These are phyloP conservation scores for Drosophila robusta DNA, from an alignment of 2,888 invertebrate species.

Conservation along the genomic window DNA sequence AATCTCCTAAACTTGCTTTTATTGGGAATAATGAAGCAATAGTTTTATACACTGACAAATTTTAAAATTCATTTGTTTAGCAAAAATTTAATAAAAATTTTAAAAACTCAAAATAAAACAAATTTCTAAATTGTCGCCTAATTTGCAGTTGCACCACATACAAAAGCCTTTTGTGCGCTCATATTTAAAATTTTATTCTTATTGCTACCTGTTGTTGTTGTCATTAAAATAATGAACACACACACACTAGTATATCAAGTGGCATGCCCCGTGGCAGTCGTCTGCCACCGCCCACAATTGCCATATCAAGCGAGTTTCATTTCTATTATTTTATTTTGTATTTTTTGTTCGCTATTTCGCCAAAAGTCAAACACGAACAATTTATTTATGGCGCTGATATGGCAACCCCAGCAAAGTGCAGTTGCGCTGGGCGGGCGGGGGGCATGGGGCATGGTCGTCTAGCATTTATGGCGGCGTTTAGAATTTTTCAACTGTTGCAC, in stretches of 20 bases:
- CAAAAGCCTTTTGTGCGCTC: constrained; percentile 7
- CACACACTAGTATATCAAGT: constrained; percentile 7
- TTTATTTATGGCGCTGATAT: constrained; percentile 73
- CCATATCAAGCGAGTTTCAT: constrained; percentile 31
- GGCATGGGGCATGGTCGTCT: constrained; percentile 15
- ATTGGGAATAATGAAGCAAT: no score
- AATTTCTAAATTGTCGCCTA: constrained; percentile 49
- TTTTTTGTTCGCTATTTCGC: constrained; percentile 49
- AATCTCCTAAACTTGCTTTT: no score
- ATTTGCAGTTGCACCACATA: constrained; percentile 48
- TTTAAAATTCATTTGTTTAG: constrained; percentile 13
- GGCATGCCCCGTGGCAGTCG: constrained; percentile 28
- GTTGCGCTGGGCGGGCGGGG: neutral
- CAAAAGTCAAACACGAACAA: constrained; percentile 60
- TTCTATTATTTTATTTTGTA: constrained; percentile 29
- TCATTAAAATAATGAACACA: constrained; percentile 41
- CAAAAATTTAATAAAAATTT: constrained; percentile 10
- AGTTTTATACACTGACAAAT: no score
- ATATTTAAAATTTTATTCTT: constrained; percentile 23
- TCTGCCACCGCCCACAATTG: constrained; percentile 32
- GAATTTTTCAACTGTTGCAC: constrained; percentile 73
- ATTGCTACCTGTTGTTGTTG: constrained; percentile 25
- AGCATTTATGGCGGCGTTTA: constrained; percentile 54
- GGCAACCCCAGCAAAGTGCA: constrained; percentile 56
- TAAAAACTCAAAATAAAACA: constrained; percentile 15